Evolutionary conservation across 64 coral and sea anemone species (phyloP), one percentile per base, ranked within the genome.

Genomic region (Montipora efflorescens): DNA sequence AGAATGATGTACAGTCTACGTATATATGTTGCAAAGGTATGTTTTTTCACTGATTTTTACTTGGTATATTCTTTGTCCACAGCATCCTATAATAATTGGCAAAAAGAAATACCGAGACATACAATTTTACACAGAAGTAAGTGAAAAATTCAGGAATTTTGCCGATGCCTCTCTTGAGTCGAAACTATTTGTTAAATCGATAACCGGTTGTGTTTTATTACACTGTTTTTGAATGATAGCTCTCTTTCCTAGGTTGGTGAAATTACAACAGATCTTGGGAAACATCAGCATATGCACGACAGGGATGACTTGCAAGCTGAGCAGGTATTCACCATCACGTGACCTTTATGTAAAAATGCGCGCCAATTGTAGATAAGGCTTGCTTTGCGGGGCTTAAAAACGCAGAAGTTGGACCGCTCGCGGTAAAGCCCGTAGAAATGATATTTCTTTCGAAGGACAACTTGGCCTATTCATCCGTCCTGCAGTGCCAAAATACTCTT

Each of bases 91-190:
- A 79, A 96, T 98, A 44, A 98, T 98, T 92, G 97, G 97, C 4
- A 98, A 98, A 75, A 99, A 99, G 92, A 99, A 99, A 80, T 99
- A 99, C 75, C 79, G 98, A 78, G 95, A 99, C 62, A 99, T 99
- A 44, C 98, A 99, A 47, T 99, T 96, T 77, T 99, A 99, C 70
- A 99, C 98, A 68, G 98, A 99, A 90, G 98, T 99, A 59, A 77
- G 98, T 7, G 49, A 64, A 21, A n/a, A 21, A 2, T n/a, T 20
- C 21, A 5, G 5, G 5, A 71, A 71, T 71, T 71, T 20, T 57
- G 4, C 5, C 68, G 20, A 23, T 22, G 5, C 3, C 21, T 15
- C 1, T 15, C 8, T 22, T 15, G 68, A 21, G 21, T 71, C 20
- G 53, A 57, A 6, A 11, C 6, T 57, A 11, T 57, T 57, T 71